Evolutionary conservation across 1,140 invertebrate species (phyloP), one percentile per base, ranked within the genome.

Genomic region (Zaprionus davidi): DNA sequence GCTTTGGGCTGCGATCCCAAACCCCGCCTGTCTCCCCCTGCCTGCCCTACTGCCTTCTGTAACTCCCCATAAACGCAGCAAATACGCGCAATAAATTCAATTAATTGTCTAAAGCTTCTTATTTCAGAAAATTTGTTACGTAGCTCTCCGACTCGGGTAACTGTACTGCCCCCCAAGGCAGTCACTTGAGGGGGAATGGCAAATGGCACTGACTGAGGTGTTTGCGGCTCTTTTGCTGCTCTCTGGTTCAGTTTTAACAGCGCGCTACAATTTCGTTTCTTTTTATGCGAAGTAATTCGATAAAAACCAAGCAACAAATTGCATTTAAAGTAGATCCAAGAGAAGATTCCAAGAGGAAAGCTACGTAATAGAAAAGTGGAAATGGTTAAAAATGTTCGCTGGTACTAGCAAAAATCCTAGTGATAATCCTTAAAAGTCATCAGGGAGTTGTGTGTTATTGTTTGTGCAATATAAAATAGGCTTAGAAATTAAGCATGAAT

Each of bases 1-100:
- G 58, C 76, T 46, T 46, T 46, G 41, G n/a, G n/a, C 41, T 46
- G 41, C 41, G 41, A 46, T 7, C n/a, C 41, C 41, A 46, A 46
- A 17, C 15, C 15, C 38, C 7, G 41, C 41, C 41, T 9, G 5
- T 34, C 9, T 9, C 2, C n/a, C 17, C n/a, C 46, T 7, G 15
- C 26, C 41, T 7, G 5, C 31, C 31, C 41, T 44, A 6, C 15
- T 41, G 5, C 38, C 41, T 46, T 17, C n/a, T 46, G 38, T 20
- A 65, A 68, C 60, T 59, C 44, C 51, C 60, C 62, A 62, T 71
- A 56, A 79, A 77, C 59, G 70, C 68, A 73, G 58, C 60, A 72
- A 69, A 82, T 73, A 82, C 71, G 53, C 71, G 72, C 60, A 79
- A 82, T 82, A 82, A 82, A 79, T 79, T 79, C 77, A 82, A 76